Evolutionary conservation across 2,113 vertebrate species (phyloP), one percentile per base, ranked within the genome.

Genomic region (Colistium nudipinnis): DNA sequence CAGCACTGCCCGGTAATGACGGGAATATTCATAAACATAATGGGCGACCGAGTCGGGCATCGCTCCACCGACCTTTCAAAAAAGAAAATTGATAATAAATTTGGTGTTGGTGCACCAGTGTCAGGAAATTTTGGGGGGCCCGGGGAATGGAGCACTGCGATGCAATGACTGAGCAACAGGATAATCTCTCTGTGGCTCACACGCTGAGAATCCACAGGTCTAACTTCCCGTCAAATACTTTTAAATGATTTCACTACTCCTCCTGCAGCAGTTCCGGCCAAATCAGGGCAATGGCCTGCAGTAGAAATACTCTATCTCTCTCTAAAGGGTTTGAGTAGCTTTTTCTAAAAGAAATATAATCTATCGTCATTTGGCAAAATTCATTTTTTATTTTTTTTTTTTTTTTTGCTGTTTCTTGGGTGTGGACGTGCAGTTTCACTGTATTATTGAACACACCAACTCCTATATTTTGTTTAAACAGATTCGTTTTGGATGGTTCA

Each of bases 131-230:
- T 68, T 31, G 28, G 39, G 31, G 41, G 6, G 20, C 17, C 56
- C 33, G 13, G n/a, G 41, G 20, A 71, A 57, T 45, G 27, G 11
- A 57, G 33, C 24, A 22, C 35, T 3, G 25, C 12, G 47, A 70
- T 68, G 27, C 49, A 70, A 56, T 61, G 59, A 64, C 45, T 62
- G 12, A 11, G 33, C 11, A 52, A 62, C 44, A 70, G 51, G n/a
- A n/a, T n/a, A n/a, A n/a, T n/a, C n/a, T n/a, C n/a, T n/a, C n/a
- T n/a, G n/a, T n/a, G n/a, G n/a, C n/a, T n/a, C 17, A 57, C 38
- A 41, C 17, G 13, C 41, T 27, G 28, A 62, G 13, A 22, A 16
- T 43, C 31, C n/a, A 16, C 1, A 54, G 28, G 17, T 60, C 16
- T 41, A 43, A 6, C 31, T 31, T 57, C 7, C 5, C 45, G 38